Base-by-base conservation (phyloP, 2,888 invertebrate genomes). In the Hypsopygia costalis region DNA sequence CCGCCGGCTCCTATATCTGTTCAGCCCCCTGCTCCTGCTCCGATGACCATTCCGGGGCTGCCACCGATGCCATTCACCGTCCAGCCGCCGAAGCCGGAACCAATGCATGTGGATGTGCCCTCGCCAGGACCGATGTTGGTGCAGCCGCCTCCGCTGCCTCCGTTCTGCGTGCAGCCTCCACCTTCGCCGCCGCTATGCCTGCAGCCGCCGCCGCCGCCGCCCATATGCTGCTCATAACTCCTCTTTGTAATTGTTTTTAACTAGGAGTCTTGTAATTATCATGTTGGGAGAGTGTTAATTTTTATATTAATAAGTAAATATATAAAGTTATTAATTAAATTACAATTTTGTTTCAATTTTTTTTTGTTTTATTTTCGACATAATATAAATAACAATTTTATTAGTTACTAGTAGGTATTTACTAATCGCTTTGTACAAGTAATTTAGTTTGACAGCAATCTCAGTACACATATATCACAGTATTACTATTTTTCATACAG, bases 31-130 rank as follows among this genome's bases (percentile, higher is more conserved):
- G 64, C 77, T 1, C 69, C 74, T 0, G 51, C 65, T 0, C 85
- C 86, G 0, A 57, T 86, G 29, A 79, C 66, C 11, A 43, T 82
- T 3, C 81, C 83, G 22, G 83, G 82, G 3, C 82, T 85, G 6
- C 69, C 73, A 0, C 46, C 75, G 1, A 77, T 77, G 1, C 77
- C 83, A 1, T 55, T 85, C 47, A 58, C 54, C 28, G 55, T 71
- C 9, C 74, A 74, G 41, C 74, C 74, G 6, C 73, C 74, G 0
- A 53, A 56, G 1, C 63, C 62, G 1, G 69, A 66, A 9, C 74
- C 74, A 1, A 55, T 74, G 49, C 33, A 33, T 28, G 25, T 39
- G n/a, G 39, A 39, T 1, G 6, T 39, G 12, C 39, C 39, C 27
- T 32, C 58, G 1, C 60, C 59, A 2, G 69, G 68, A 6, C 74